phyloP scores from a whole-genome alignment of 2,113 vertebrate genomes.

The Lichenostomus cassidix region DNA sequence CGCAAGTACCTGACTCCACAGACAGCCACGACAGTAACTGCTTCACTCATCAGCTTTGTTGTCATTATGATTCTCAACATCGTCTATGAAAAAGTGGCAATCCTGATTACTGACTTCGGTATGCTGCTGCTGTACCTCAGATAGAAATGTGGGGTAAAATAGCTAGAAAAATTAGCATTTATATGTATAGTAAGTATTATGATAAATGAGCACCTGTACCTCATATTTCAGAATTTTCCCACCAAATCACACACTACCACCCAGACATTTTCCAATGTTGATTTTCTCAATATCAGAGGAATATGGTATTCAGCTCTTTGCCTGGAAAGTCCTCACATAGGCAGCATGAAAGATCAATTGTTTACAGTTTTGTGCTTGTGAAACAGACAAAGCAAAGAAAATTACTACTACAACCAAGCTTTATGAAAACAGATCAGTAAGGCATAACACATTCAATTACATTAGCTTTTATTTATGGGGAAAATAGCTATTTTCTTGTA shows the following conservation, averaged over 20 bases:
- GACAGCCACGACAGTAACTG: constrained; percentile 89
- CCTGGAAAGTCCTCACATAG: background rate
- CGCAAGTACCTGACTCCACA: constrained; percentile 92
- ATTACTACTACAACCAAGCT: constrained; percentile 37
- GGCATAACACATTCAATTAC: constrained; percentile 35
- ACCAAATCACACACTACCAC: background rate
- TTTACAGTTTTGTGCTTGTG: constrained; percentile 31
- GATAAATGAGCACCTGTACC: background rate
- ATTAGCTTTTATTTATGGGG: constrained; percentile 45
- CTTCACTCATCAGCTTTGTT: constrained; percentile 90
- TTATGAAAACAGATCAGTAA: constrained; percentile 62
- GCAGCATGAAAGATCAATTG: constrained; percentile 23
- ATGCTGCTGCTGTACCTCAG: constrained; percentile 2
- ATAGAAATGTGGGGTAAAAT: background rate
- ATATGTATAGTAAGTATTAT: background rate
- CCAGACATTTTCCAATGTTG: background rate
- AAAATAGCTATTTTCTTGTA: constrained; percentile 61
- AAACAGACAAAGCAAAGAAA: constrained; percentile 56
- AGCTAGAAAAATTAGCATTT: background rate
- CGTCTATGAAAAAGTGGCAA: constrained; percentile 90
- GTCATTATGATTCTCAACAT: constrained; percentile 91
- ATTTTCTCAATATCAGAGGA: background rate
- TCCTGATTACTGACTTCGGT: constrained; percentile 93
- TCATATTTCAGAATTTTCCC: background rate
- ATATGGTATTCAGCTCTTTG: background rate